These are phyloP conservation scores for Chymomyza costata DNA, from an alignment of 1,140 invertebrate genomes.

Conservation along the genomic window DNA sequence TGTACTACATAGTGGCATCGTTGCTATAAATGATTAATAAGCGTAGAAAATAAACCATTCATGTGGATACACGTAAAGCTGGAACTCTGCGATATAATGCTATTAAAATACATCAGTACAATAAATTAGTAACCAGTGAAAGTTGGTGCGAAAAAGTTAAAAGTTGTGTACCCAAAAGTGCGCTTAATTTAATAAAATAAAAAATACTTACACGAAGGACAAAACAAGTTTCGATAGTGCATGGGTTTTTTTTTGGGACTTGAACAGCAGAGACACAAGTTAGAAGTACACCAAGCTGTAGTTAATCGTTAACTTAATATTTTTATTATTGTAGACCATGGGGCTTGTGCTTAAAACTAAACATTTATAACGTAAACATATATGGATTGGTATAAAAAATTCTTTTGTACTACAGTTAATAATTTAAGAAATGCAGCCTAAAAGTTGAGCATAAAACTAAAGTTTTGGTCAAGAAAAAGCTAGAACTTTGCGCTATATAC, in stretches of 20 bases:
- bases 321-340: conserved; percentile 29
- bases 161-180: conserved; percentile 20
- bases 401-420: conserved; percentile 64
- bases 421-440: conserved; percentile 23
- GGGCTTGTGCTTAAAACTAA: conserved; percentile 39
- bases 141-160: conserved; percentile 42
- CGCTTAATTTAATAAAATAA: conserved; percentile 12
- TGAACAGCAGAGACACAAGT: conserved; percentile 8
- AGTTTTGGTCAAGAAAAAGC: conserved; percentile 65
- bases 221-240: conserved; percentile 26
- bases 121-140: conserved; percentile 46
- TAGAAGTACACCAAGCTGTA: conserved; percentile 14
- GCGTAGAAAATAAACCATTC: too few species aligned
- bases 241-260: too few species aligned
- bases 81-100: too few species aligned
- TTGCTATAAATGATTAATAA: too few species aligned
- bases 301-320: conserved; percentile 31
- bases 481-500: conserved; percentile 29
- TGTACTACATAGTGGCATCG: too few species aligned
- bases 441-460: conserved; percentile 50
- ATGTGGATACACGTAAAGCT: too few species aligned
- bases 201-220: conserved; percentile 44
- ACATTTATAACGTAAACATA: conserved; percentile 50
- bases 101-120: too few species aligned
- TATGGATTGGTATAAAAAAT: conserved; percentile 34